A percentile compares a stretch with the other conserved stretches of the same genome.
Conservation (phyloP, 2,797 vertebrate species). For the Pseudomugil gertrudae region DNA sequence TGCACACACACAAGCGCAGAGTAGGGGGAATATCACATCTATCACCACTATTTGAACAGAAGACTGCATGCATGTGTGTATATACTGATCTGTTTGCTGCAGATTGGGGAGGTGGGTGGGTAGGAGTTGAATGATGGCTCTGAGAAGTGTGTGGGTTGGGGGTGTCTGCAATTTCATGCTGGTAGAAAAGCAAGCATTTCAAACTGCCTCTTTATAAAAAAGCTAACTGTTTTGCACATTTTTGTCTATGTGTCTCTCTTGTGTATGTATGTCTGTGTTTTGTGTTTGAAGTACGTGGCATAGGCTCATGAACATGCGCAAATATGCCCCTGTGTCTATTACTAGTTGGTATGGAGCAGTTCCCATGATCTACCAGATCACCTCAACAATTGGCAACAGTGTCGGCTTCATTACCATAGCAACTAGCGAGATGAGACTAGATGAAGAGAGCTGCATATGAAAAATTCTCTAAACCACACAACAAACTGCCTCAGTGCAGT, state of each 20-base stretch:
- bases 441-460: conserved; percentile 65
- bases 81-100: conserved; percentile 73
- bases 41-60: conserved; percentile 78
- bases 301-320: conserved; percentile 51
- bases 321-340: conserved; percentile 49
- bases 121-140: conserved; percentile 81
- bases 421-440: conserved; percentile 75
- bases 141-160: conserved; percentile 80
- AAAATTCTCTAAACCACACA: conserved; percentile 53
- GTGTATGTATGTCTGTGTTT: conserved; percentile 9
- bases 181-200: conserved; percentile 67
- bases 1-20: conserved; percentile 35
- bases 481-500: conserved; percentile 49
- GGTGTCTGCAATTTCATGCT: conserved; percentile 80
- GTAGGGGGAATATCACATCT: conserved; percentile 77
- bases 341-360: conserved; percentile 60
- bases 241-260: conserved; percentile 27
- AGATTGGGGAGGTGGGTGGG: conserved; percentile 73
- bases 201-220: conserved; percentile 56
- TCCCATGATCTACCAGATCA: conserved; percentile 76
- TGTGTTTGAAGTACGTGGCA: conserved; percentile 26
- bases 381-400: conserved; percentile 77
- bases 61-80: conserved; percentile 65
- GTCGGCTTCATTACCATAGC: conserved; percentile 83
- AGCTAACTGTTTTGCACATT: conserved; percentile 41